These are phyloP conservation scores for Gasterosteus nipponicus DNA, from an alignment of 2,113 vertebrate species.

Conservation along the genomic window DNA sequence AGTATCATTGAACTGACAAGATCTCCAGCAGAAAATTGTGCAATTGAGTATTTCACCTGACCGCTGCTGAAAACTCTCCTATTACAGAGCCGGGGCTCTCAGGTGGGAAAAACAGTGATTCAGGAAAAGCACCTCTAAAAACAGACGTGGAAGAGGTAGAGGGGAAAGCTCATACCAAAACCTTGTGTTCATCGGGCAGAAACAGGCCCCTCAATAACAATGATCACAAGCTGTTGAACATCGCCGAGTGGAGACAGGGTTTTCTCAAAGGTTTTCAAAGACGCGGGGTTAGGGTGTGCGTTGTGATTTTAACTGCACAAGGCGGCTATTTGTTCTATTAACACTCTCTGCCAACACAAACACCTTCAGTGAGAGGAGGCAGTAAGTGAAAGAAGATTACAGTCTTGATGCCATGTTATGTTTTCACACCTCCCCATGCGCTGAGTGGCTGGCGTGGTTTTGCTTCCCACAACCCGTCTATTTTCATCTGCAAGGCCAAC, in stretches of 20 bases:
- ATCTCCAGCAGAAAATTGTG: constrained; percentile 73
- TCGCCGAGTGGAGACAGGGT: constrained; percentile 57
- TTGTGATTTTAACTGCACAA: constrained; percentile 65
- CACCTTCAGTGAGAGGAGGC: constrained; percentile 53
- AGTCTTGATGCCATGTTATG: constrained; percentile 60
- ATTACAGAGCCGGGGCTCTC: constrained; percentile 56
- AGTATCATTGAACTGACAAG: constrained; percentile 65
- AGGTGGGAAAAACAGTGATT: constrained; percentile 61
- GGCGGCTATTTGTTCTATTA: constrained; percentile 62
- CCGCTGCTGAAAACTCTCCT: constrained; percentile 48
- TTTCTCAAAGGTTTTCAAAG: constrained; percentile 48
- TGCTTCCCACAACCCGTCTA: constrained; percentile 54
- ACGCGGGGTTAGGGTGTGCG: constrained; percentile 35
- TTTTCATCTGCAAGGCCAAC: constrained; percentile 63
- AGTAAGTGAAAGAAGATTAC: constrained; percentile 64
- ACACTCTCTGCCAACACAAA: constrained; percentile 59
- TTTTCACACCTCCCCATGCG: constrained; percentile 57
- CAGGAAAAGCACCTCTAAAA: constrained; percentile 62
- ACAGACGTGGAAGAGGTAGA: constrained; percentile 49
- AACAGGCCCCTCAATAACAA: constrained; percentile 67
- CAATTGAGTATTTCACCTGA: constrained; percentile 65
- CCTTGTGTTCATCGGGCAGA: constrained; percentile 61
- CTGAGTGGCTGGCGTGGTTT: constrained; percentile 40
- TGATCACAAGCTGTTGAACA: constrained; percentile 63
- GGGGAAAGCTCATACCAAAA: constrained; percentile 55